Evolutionary conservation across 2,888 invertebrate species (phyloP), one percentile per base, ranked within the genome.

Genomic region (Mythimna lalbum): DNA sequence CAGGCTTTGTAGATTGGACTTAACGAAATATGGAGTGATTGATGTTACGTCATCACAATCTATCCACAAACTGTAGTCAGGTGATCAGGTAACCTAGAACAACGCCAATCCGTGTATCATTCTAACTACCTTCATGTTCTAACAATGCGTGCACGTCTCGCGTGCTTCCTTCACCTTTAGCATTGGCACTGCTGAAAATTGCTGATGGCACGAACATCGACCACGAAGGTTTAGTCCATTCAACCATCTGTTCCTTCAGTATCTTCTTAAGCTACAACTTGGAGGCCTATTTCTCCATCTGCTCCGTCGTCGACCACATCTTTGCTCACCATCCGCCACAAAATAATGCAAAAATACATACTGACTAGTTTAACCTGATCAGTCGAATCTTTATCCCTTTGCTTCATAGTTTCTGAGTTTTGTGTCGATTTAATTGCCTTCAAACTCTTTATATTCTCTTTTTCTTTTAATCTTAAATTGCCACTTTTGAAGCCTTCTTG

Each of bases 131-230:
- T 72, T 66, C 72, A 72, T 73, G 73, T 73, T 73, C 19, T 10
- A 23, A 31, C 19, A 47, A 75, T 60, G 73, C 73, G 75, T 73
- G 73, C 55, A 10, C 31, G 59, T 73, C 39, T 73, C 60, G 73
- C 73, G 73, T 73, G 73, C 27, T 50, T 36, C 53, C 53, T 63
- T 63, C 50, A 55, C 67, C 64, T 67, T 64, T 75, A 69, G 27
- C 69, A 74, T 60, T 74, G 74, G 59, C 53, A 67, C 53, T 74
- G 52, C 73, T 72, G 65, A 72, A 65, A 72, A 72, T 57, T 65
- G 57, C 43, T 72, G 66, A 63, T 73, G 50, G 27, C 72, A 72
- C 69, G 79, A 66, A 72, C 66, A 21, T 50, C 2, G 19, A 47
- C 66, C 72, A 72, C 73, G 73, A 69, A 67, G 21, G 50, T 27